Evolutionary conservation across 2,888 invertebrate genomes (phyloP).

Genomic region (Microplitis manilae): DNA sequence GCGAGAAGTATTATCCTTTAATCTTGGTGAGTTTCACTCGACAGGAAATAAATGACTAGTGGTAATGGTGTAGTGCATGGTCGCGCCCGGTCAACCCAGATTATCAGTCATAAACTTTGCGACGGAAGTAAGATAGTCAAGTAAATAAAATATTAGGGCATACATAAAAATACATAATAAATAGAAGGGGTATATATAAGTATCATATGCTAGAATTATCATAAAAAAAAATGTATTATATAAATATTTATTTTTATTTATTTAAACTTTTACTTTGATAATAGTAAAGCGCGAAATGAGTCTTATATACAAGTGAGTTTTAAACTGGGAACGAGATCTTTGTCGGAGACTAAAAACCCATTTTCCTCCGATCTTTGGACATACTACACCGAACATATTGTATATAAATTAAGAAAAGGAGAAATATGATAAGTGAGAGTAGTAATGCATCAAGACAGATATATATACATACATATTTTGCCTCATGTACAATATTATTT

Average conservation of each 20-base stretch:
- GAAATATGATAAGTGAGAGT: constrained; percentile 4
- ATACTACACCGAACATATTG: neutral
- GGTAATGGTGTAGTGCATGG: constrained; percentile 37
- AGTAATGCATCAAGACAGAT: constrained; percentile 4
- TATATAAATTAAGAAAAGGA: neutral
- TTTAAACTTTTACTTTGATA: too few relatives aligned
- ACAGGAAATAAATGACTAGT: constrained; percentile 64
- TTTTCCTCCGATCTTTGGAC: constrained; percentile 23
- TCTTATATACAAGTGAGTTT: neutral
- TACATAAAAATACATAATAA: too few relatives aligned
- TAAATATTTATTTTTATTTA: too few relatives aligned
- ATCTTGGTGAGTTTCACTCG: constrained; percentile 64
- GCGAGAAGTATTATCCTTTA: constrained; percentile 68
- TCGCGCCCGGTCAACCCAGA: constrained; percentile 57
- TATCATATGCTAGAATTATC: too few relatives aligned
- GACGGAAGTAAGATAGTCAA: constrained; percentile 56
- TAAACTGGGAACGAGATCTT: too few relatives aligned
- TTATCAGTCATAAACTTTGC: constrained; percentile 58
- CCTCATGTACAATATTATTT: constrained; percentile 34
- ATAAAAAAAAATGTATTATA: too few relatives aligned
- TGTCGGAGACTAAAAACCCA: neutral
- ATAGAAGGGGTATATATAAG: too few relatives aligned
- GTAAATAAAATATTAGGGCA: constrained; percentile 48
- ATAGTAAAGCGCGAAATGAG: neutral
- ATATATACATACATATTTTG: constrained; percentile 22